Conservation (phyloP, 2,888 invertebrate genomes). For the Nesidiocoris tenuis region DNA sequence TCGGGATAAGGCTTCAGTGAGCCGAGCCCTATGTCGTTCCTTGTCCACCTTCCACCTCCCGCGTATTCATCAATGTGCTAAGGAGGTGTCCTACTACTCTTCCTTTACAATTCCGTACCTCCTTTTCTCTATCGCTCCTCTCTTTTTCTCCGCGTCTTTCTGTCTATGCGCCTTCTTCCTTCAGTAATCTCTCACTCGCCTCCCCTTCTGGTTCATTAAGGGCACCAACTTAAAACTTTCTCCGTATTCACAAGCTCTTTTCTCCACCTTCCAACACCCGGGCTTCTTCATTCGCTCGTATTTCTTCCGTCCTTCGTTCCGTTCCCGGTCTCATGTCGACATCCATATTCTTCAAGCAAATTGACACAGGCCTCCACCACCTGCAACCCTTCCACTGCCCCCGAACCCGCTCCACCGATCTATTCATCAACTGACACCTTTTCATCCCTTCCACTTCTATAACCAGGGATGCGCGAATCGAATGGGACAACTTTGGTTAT, state of each 20-base stretch:
- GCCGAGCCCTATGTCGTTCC: too few relatives aligned
- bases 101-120: constrained; percentile 23
- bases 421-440: neutral
- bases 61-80: constrained; percentile 33
- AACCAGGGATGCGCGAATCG: neutral
- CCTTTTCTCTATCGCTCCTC: neutral
- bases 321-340: neutral
- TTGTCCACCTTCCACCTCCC: neutral
- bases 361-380: constrained; percentile 18
- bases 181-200: neutral
- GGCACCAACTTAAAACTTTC: constrained; percentile 35
- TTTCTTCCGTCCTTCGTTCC: neutral
- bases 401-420: neutral
- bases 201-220: constrained; percentile 30
- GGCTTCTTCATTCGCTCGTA: neutral
- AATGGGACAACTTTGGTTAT: neutral
- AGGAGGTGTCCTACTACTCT: constrained; percentile 26
- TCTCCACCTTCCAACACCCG: neutral
- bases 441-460: neutral
- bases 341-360: constrained; percentile 7
- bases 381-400: neutral
- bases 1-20: too few relatives aligned
- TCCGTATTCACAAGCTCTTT: constrained; percentile 31
- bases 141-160: neutral
- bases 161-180: neutral